Base-by-base conservation (phyloP, 1,140 invertebrate genomes). In the Lasioglossum albipes region DNA sequence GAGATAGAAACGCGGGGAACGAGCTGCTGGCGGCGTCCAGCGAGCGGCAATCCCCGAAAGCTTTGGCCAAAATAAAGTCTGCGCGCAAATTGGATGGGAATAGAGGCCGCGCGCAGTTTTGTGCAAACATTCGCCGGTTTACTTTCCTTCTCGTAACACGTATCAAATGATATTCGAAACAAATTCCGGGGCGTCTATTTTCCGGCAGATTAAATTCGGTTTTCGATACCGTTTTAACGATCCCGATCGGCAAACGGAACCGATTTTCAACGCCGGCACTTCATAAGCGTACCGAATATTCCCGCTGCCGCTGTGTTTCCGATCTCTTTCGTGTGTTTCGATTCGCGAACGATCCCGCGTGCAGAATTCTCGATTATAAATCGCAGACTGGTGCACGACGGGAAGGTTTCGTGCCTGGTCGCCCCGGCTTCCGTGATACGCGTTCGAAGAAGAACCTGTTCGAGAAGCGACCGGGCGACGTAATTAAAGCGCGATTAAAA, bases 51-150 rank as follows among this genome's bases (percentile, higher is more conserved):
- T 73, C 77, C 31, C 70, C 42, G 70, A 13, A 73, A 42, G 71
- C 71, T 74, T 79, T 59, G 70, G 62, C 77, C 77, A 79, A 79
- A 79, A 79, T 74, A 74, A 74, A 79, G 77, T 74, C 71, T 79
- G 77, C 77, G 49, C 71, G 52, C 71, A 72, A 79, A 79, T 79
- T 79, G 71, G 41, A 65, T 66, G 73, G 71, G 62, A 66, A 73
- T 59, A 67, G 77, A 45, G 77, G 52, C 49, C 22, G 64, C 52
- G 70, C 52, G 73, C 57, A 79, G 77, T 79, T 79, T 74, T 64
- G 70, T 66, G 71, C 77, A 79, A 79, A 79, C 71, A 79, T 73
- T 74, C 70, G 16, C 13, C 62, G n/a, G 22, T 22, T 54, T 73
- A 49, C 77, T 54, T 74, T 42, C 69, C 57, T 65, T 36, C 69